A percentile compares a stretch with the other conserved stretches of the same genome.
These are phyloP conservation scores for Glaucomys volans DNA, from an alignment of 2,113 vertebrate genomes.

Conservation along the genomic window DNA sequence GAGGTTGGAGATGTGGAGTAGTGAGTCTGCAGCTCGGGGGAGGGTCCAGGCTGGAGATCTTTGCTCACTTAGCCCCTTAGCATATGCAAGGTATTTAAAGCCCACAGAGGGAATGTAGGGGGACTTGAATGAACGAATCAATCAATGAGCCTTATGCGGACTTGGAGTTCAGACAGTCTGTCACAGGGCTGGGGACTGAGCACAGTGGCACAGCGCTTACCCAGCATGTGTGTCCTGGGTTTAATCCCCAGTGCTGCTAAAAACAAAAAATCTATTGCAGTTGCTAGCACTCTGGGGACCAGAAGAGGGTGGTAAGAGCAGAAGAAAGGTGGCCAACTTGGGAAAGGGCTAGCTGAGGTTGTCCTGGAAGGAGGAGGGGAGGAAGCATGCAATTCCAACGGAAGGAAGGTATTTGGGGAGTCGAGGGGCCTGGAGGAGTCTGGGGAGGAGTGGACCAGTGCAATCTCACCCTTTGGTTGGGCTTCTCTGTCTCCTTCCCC, in stretches of 20 bases:
- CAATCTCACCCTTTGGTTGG: not conserved
- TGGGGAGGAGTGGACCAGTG: not conserved
- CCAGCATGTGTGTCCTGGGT: no score
- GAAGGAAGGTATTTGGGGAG: not conserved
- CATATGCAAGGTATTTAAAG: not conserved
- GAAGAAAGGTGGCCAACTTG: not conserved
- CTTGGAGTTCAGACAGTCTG: not conserved
- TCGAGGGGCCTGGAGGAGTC: not conserved
- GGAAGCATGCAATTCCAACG: not conserved
- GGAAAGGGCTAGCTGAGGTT: not conserved
- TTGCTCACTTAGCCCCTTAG: not conserved
- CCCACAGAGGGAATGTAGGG: not conserved
- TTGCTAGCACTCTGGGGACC: not conserved
- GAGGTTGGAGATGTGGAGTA: not conserved
- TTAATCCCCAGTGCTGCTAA: no score
- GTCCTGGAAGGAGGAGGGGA: not conserved
- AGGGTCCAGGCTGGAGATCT: slow-evolving; percentile 19
- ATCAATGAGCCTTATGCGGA: not conserved
- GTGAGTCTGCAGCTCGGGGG: not conserved
- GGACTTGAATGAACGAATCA: not conserved
- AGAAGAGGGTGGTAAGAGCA: slow-evolving; percentile 2
- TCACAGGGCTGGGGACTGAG: no score
- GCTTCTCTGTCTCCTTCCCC: not conserved
- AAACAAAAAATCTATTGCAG: not conserved
- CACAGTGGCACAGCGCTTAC: no score